These are phyloP conservation scores for Pachyramphus minor DNA, from an alignment of 2,113 vertebrate species.

Conservation along the genomic window DNA sequence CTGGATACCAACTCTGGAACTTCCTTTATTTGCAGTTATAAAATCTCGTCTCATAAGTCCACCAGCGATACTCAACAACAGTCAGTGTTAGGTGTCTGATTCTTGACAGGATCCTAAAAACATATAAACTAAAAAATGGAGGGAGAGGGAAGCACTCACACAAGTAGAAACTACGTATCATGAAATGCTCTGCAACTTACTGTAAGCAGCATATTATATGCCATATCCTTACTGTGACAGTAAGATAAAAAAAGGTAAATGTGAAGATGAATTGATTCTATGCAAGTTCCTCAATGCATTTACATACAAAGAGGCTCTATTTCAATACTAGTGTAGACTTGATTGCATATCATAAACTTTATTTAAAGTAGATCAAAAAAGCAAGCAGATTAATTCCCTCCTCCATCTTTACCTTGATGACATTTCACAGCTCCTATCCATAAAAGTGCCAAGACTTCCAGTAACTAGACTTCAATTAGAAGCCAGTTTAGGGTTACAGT, in stretches of 20 bases:
- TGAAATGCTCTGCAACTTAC: neutral
- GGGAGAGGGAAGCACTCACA: neutral
- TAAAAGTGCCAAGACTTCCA: neutral
- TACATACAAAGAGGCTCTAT: constrained; percentile 30
- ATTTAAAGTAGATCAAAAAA: neutral
- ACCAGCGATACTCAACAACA: neutral
- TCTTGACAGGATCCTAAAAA: neutral
- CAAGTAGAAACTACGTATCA: neutral
- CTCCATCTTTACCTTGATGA: neutral
- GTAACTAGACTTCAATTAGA: neutral
- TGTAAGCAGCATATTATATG: neutral
- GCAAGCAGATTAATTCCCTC: neutral
- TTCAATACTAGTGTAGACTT: neutral
- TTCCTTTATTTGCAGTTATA: neutral
- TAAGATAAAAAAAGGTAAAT: neutral
- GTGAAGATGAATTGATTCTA: neutral
- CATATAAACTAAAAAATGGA: neutral
- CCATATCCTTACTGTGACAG: neutral
- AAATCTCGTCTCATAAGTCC: neutral
- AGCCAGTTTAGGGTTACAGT: neutral
- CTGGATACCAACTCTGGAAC: neutral
- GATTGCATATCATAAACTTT: neutral
- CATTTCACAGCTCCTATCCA: neutral
- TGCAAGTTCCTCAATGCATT: neutral
- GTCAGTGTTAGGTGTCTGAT: neutral